Base-by-base conservation (phyloP, 1,140 invertebrate genomes). In the Apis laboriosa region DNA sequence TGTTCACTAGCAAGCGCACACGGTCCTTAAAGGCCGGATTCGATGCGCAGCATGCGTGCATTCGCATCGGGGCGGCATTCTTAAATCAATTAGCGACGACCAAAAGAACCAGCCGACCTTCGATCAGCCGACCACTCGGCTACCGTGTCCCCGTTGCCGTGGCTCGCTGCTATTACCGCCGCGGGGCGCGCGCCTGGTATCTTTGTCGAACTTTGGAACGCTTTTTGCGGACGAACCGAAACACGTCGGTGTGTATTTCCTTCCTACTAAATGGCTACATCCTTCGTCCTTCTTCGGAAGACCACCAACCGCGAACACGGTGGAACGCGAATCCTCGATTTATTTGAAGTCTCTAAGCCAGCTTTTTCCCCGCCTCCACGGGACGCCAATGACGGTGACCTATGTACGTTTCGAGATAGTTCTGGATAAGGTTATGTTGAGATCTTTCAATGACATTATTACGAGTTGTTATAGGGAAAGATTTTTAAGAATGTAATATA, bases 61-160 rank as follows among this genome's bases (percentile, higher is more conserved):
- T 80, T 84, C 84, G 86, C 84, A 90, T 86, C 80, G 71, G 64
- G 84, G 58, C 85, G 89, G 83, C 84, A 91, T 92, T 90, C 90
- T 90, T 91, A 90, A 92, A 92, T 92, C 91, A 93, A 93, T 93
- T 93, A 92, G 84, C 89, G 86, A 89, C 85, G 78, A 75, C 86
- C 86, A 83, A 90, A 93, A 91, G 89, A 92, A 93, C 80, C 86
- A 72, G 91, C 77, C 89, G 91, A 87, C 92, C 92, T 93, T 93
- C 92, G 91, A 91, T 92, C 90, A 86, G 61, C 60, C 70, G 80
- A 87, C 86, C 84, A 75, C 82, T 89, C 83, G 88, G 80, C 88
- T 89, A 89, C 88, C 77, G 88, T 89, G 86, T 89, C 75, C 84
- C 81, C 66, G 67, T 83, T 83, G 81, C 76, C 55, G 11, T 53